Evolutionary conservation across 1,140 invertebrate species (phyloP).

Genomic region (Drosophila albomicans): DNA sequence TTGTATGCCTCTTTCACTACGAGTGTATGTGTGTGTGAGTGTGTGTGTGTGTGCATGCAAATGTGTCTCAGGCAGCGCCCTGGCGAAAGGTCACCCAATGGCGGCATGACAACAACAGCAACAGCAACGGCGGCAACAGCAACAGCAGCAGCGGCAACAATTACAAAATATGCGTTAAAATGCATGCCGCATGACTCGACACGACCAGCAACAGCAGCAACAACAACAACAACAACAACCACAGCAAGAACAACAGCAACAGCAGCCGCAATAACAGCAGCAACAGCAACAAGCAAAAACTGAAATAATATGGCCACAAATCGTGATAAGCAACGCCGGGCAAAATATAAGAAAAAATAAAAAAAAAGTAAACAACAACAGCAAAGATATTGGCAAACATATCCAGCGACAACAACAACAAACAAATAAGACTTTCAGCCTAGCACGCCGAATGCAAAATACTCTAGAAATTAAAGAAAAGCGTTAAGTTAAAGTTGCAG

Average conservation of each 20-base stretch:
- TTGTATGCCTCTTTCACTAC: conserved; percentile 7
- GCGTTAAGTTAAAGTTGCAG: background rate
- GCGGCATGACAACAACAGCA: conserved; percentile 53
- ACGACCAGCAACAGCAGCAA: conserved; percentile 51
- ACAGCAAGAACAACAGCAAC: background rate
- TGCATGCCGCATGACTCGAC: conserved; percentile 79
- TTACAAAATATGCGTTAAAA: conserved; percentile 83
- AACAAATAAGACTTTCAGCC: conserved; percentile 21
- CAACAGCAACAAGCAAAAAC: conserved; percentile 55
- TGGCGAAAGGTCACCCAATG: conserved; percentile 71
- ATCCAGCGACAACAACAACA: conserved; percentile 69
- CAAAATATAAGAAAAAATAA: conserved; percentile 49
- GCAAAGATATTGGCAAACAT: conserved; percentile 75
- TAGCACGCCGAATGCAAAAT: conserved; percentile 2
- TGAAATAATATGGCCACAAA: conserved; percentile 83
- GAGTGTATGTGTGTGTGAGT: conserved; percentile 9
- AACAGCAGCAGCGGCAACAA: conserved; percentile 62
- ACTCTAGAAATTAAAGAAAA: background rate
- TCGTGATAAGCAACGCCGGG: conserved; percentile 81
- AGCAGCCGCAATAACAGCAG: conserved; percentile 19
- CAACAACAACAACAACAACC: conserved; percentile 5
- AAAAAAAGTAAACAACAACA: background rate
- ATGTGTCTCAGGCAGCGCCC: conserved; percentile 60
- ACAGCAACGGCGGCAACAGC: conserved; percentile 64
- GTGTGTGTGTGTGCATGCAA: conserved; percentile 63